Evolutionary conservation across 2,888 invertebrate genomes (phyloP), one percentile per base, ranked within the genome.

Genomic region (Sinohyriopsis cumingii): DNA sequence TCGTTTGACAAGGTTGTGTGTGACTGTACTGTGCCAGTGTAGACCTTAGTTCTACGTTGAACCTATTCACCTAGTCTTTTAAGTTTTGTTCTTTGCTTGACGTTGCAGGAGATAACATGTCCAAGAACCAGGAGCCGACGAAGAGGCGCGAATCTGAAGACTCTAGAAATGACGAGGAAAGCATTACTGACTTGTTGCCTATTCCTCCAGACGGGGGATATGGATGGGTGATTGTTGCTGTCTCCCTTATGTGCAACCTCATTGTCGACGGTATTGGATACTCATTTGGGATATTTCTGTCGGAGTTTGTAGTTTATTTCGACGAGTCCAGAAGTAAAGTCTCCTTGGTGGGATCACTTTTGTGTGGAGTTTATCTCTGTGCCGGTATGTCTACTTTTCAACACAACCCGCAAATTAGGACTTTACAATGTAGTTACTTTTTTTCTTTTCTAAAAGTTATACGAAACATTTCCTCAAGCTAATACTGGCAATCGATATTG

Each of bases 211-310:
- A 89, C 73, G 89, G 98, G n/a, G 98, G 98, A 19, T 98, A 95
- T 94, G 97, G 96, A 45, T 98, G 97, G 97, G 92, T 97, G 63
- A 94, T 98, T 67, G 95, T 97, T 7, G 91, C 93, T 0, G 96
- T 96, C 0, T 97, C 98, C 3, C 97, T 99, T 91, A 92, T 96
- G 91, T 96, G 95, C 91, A 98, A 98, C 90, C 92, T 97, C 61
- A 92, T 98, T 63, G 96, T 98, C 24, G 99, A 99, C 87, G 99
- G 99, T 57, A 95, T 98, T 81, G 95, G 96, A 68, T 96, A 96
- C 91, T 95, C 95, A 55, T 96, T 96, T 83, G 95, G 95, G 15
- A 92, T 94, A 71, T 93, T 98, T 78, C 91, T 94, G 65, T 88
- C 91, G 0, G 91, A 93, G 12, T 95, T 97, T 65, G 91, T 92